These are phyloP conservation scores for Echinarachnius parma DNA, from an alignment of 53 echinoderm and acorn worm species.

Conservation along the genomic window DNA sequence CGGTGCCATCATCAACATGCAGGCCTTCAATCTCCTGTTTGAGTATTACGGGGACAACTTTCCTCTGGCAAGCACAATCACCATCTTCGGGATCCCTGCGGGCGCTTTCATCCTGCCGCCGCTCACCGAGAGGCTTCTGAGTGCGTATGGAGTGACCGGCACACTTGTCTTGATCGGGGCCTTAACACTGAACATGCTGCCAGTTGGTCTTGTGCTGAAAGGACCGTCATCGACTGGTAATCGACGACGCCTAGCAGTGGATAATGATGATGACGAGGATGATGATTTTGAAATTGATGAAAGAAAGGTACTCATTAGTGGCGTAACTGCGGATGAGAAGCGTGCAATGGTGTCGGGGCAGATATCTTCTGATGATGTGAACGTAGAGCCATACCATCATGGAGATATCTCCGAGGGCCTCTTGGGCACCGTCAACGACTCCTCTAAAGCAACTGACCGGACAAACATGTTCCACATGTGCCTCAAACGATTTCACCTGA, in stretches of 20 bases:
- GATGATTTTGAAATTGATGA: no score
- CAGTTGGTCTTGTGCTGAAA: conserved; percentile 12
- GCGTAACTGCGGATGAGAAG: neutral
- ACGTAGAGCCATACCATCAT: no score
- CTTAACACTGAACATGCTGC: conserved; percentile 14
- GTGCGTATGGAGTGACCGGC: conserved; percentile 19
- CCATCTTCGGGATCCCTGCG: conserved; percentile 14
- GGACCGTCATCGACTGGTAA: neutral
- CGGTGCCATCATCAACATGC: conserved; percentile 18
- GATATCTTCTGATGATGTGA: no score
- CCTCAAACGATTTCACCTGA: neutral
- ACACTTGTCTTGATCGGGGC: conserved; percentile 8
- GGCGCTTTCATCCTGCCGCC: conserved; percentile 27
- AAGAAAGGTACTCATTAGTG: neutral
- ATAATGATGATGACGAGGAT: no score
- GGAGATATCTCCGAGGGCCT: no score
- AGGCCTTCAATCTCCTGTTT: conserved; percentile 1
- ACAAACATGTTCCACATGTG: no score
- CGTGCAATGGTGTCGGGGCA: no score
- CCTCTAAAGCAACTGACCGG: no score
- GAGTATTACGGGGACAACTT: conserved; percentile 20
- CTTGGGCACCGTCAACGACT: no score
- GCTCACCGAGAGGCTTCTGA: conserved; percentile 12
- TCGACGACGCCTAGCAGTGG: no score
- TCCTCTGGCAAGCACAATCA: conserved; percentile 17